phyloP scores from a whole-genome alignment of 2,797 vertebrate genomes.

The Anas capensis region DNA sequence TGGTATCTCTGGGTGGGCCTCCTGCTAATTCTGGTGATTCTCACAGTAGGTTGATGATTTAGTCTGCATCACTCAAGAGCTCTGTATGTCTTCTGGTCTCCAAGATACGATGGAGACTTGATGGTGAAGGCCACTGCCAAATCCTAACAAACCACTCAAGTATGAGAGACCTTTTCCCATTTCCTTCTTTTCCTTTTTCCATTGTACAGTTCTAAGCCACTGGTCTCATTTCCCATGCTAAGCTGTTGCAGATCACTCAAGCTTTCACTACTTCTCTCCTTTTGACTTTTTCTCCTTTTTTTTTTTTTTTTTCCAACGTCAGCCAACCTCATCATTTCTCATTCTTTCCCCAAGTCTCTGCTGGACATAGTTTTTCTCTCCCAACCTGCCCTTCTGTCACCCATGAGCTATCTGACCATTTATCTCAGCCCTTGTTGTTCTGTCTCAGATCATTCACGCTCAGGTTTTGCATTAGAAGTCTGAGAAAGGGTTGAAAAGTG shows the following conservation, averaged over 20 bases:
- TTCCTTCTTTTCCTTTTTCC: conserved; percentile 29
- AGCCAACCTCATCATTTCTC: background rate
- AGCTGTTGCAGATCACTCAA: background rate
- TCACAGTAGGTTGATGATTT: background rate
- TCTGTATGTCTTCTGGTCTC: conserved; percentile 44
- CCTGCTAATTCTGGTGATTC: conserved; percentile 20
- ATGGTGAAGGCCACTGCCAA: conserved; percentile 11
- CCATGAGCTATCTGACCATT: background rate
- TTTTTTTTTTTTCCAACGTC: background rate
- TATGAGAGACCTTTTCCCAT: rapidly evolving
- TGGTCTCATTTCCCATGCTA: background rate
- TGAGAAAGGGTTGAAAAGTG: background rate
- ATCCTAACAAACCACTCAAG: background rate
- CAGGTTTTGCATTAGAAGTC: background rate
- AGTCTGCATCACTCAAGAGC: background rate
- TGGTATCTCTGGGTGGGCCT: background rate
- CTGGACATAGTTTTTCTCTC: background rate
- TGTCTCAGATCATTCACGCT: background rate
- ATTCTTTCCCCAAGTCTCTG: background rate
- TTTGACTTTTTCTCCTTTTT: background rate
- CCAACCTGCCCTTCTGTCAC: background rate
- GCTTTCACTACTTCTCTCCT: background rate
- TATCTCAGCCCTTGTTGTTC: background rate
- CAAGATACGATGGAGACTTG: background rate
- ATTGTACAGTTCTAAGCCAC: background rate